Base-by-base conservation (phyloP, 2,888 invertebrate species). In the Dendrolimus houi region DNA sequence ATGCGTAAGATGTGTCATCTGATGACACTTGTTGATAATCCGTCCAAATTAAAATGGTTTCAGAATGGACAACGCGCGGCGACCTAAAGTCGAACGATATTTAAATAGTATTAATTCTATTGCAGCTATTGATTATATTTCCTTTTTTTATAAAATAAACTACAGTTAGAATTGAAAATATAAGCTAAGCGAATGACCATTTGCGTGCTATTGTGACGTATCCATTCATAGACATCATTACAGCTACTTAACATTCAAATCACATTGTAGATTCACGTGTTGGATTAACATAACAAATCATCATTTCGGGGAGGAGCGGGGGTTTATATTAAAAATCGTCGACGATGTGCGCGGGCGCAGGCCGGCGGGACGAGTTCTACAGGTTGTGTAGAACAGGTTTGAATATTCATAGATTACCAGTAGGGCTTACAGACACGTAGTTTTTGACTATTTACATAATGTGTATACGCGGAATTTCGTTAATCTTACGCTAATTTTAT, bases 351-450 rank as follows among this genome's bases (percentile, higher is more conserved):
- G 67, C 64, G 63, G 61, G 57, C 61, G 17, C 61, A 60, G 57
- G 56, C 55, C 59, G 58, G 53, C 60, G 59, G 59, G 71, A 74
- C 78, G 65, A 69, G 77, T 77, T 75, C 68, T 64, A 69, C 75
- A 71, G 69, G 72, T 67, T 71, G 70, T 68, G 63, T 64, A 58
- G 62, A 81, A 81, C 85, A 69, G 82, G 85, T 86, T 84, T 81
- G 73, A 77, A 82, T 81, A 83, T 83, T 80, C 80, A 81, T 80
- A 80, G 76, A 74, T 77, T 74, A 73, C 75, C 47, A 47, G 9
- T 8, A 47, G 12, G 47, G 47, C 60, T 41, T 53, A 56, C 17
- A 56, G 56, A 41, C 13, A 41, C 42, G 12, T 47, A 10, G 47
- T 47, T 47, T 47, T 12, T 47, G 9, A 7, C 12, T 10, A 47